phyloP scores from a whole-genome alignment of 2,888 invertebrate species.

The Heteromurus nitidus region DNA sequence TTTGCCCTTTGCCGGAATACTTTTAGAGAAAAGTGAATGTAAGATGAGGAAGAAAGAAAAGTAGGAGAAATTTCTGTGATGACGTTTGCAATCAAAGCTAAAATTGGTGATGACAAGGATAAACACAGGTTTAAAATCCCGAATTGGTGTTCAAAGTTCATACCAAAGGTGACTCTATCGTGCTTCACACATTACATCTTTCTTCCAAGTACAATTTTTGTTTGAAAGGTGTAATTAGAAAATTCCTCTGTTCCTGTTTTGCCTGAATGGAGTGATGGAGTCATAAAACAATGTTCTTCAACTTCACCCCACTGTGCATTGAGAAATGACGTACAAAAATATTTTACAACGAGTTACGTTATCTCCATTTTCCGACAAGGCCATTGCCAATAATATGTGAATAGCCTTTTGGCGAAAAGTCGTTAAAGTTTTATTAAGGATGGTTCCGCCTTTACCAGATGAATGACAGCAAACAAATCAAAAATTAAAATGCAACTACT shows the following conservation, averaged over 20 bases:
- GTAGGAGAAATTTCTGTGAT: too few species aligned
- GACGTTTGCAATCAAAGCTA: background rate
- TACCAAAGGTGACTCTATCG: background rate
- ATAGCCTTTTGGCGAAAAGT: background rate
- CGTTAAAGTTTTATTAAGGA: slow-evolving; percentile 12
- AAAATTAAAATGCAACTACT: background rate
- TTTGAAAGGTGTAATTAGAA: background rate
- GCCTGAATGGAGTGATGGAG: too few species aligned
- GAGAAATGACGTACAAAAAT: background rate
- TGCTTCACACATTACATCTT: background rate
- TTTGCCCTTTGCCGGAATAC: too few species aligned
- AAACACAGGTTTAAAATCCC: background rate
- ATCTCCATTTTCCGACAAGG: slow-evolving; percentile 28
- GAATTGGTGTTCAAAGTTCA: background rate
- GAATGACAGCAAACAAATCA: slow-evolving; percentile 11
- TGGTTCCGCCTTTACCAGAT: slow-evolving; percentile 28
- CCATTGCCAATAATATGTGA: slow-evolving; percentile 45
- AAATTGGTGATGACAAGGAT: background rate
- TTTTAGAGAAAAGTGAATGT: too few species aligned
- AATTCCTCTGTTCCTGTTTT: background rate
- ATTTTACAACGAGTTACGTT: slow-evolving; percentile 23
- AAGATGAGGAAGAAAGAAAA: too few species aligned
- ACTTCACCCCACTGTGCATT: too few species aligned
- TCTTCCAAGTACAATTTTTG: background rate
- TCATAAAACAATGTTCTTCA: background rate